phyloP scores from a whole-genome alignment of 2,888 invertebrate genomes.

The Dynastes tityus region DNA sequence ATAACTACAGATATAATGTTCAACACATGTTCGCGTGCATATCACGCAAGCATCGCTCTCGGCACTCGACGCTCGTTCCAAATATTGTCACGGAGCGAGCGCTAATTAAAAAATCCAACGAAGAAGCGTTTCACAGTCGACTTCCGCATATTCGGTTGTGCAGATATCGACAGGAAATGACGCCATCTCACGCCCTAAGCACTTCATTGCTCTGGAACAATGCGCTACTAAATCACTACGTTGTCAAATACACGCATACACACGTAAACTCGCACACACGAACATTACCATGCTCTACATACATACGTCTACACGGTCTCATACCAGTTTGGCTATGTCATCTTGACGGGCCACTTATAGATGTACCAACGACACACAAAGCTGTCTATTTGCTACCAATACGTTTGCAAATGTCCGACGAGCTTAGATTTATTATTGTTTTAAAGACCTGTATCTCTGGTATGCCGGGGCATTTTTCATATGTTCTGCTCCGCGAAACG shows the following conservation, averaged over 20 bases:
- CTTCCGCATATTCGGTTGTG: constrained; percentile 58
- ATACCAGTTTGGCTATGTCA: constrained; percentile 61
- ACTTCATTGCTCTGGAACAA: constrained; percentile 68
- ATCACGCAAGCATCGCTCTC: neutral
- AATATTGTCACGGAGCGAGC: constrained; percentile 21
- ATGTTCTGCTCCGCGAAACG: constrained; percentile 1
- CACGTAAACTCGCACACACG: constrained; percentile 13
- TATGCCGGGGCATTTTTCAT: constrained; percentile 38
- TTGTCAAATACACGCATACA: constrained; percentile 62
- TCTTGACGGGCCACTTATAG: constrained; percentile 53
- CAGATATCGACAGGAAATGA: constrained; percentile 66
- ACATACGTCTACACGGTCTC: constrained; percentile 52
- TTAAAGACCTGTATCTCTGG: constrained; percentile 27
- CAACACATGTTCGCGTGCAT: constrained; percentile 2
- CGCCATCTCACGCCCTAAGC: constrained; percentile 68
- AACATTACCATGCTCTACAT: neutral
- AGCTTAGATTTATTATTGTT: constrained; percentile 46
- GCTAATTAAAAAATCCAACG: constrained; percentile 39
- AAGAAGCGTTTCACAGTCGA: constrained; percentile 39
- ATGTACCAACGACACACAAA: constrained; percentile 25
- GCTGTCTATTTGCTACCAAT: constrained; percentile 49
- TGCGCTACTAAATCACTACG: constrained; percentile 67
- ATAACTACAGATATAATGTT: neutral
- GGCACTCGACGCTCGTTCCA: constrained; percentile 6
- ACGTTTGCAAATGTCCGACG: constrained; percentile 42